Percentiles rank a stretch among this genome's conserved stretches.
Conservation (phyloP, 2,888 invertebrate species). For the Epinotia bilunana region DNA sequence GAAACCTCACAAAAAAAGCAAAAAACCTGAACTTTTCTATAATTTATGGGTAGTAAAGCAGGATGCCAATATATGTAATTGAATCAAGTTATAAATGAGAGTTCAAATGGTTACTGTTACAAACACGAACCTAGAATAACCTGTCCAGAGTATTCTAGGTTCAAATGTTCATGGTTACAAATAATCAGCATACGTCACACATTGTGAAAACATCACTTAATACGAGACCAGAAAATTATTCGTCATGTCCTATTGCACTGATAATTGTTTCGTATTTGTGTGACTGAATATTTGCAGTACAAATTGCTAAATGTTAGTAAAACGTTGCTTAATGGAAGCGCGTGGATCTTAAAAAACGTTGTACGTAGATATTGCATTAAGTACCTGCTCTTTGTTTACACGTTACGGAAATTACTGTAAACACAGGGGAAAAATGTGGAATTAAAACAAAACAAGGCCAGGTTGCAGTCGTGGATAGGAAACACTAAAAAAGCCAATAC, state of each 20-base stretch:
- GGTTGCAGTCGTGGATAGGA: neutral
- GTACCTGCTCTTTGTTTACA: neutral
- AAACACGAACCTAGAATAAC: no score
- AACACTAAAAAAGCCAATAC: slow-evolving; percentile 31
- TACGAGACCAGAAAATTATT: neutral
- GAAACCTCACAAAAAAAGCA: no score
- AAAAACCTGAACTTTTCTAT: no score
- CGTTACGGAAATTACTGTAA: neutral
- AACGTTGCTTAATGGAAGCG: neutral
- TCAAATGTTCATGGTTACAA: neutral
- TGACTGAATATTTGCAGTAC: neutral
- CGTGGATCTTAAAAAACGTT: neutral
- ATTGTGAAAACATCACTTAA: neutral
- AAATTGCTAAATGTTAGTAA: neutral
- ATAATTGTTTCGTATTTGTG: neutral
- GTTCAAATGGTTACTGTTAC: no score
- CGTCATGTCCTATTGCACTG: neutral
- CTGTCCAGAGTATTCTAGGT: no score
- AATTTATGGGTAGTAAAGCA: neutral
- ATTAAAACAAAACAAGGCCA: neutral
- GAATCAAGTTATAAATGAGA: neutral
- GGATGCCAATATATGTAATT: neutral
- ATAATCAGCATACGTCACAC: neutral
- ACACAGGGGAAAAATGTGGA: neutral
- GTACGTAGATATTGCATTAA: neutral